These are phyloP conservation scores for Sclerodermus sp. DNA, from an alignment of 2,888 invertebrate species.

Conservation along the genomic window DNA sequence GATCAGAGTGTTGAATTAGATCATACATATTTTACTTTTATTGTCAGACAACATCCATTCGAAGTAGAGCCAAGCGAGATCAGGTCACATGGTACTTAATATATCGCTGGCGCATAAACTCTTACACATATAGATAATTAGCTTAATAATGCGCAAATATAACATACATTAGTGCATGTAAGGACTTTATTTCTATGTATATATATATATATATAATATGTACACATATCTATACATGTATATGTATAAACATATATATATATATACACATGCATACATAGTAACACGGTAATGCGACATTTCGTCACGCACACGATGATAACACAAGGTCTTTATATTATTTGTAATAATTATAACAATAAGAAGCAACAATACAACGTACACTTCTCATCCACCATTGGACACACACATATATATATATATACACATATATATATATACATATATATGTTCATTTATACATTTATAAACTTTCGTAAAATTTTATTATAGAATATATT, in stretches of 20 bases:
- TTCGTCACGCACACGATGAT: background rate
- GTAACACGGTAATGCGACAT: background rate
- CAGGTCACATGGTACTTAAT: background rate
- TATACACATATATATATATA: constrained; percentile 29
- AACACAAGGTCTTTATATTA: constrained; percentile 1
- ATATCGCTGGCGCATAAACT: constrained; percentile 2
- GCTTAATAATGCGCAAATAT: constrained; percentile 16
- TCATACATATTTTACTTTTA: constrained; percentile 43
- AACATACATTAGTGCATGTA: constrained; percentile 2
- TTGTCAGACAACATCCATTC: constrained; percentile 43
- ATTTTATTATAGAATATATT: constrained; percentile 37
- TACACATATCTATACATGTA: background rate
- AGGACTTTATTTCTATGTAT: constrained; percentile 2
- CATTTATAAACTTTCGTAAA: constrained; percentile 30
- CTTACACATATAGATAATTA: constrained; percentile 18
- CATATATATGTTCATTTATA: constrained; percentile 19
- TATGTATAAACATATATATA: constrained; percentile 11
- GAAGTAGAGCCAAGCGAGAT: constrained; percentile 7
- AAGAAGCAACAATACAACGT: constrained; percentile 9
- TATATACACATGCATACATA: no score
- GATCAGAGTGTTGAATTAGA: constrained; percentile 15
- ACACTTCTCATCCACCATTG: constrained; percentile 2
- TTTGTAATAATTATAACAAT: constrained; percentile 3
- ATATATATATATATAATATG: constrained; percentile 10
- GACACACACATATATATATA: constrained; percentile 23